Base-by-base conservation (phyloP, 1,140 invertebrate genomes). In the Sitobion miscanthi region DNA sequence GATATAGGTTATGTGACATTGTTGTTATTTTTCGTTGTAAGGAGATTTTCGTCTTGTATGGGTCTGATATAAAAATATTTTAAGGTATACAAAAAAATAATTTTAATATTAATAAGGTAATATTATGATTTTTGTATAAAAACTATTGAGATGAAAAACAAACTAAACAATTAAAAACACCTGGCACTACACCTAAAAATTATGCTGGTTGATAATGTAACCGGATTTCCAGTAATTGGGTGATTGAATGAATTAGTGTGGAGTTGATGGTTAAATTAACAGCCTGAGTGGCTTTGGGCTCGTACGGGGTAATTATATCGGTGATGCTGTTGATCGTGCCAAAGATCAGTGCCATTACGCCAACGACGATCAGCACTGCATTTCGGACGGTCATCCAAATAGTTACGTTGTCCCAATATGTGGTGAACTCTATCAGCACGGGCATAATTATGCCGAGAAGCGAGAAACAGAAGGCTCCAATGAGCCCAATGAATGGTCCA, bases 391-490 rank as follows among this genome's bases (percentile, higher is more conserved):
- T 96, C 96, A 96, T 98, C 91, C 97, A 96, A 90, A 94, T 96
- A 8, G 95, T 95, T 23, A 94, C 94, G 91, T 96, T 96, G 38
- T 98, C 96, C 97, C 97, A 98, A 94, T 96, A 97, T 0, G 97
- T 97, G 25, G 98, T 95, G 11, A 98, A 96, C 95, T 99, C 98
- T 54, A 99, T 97, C 69, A 98, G 95, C 0, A 98, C 97, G 21
- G 99, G 99, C 93, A 99, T 97, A 42, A 99, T 97, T 4, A 99
- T 96, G 42, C 99, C 98, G 21, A 99, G 96, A 94, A 99, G 97
- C n/a, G 98, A 98, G 95, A 99, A 99, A 94, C 98, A 98, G 94
- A 99, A 97, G 20, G 99, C 98, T 93, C 99, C 99, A 94, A 99
- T 98, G 45, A 99, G 96, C 23, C 98, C 97, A 94, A 99, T 98